Evolutionary conservation across 1,140 invertebrate species (phyloP).

Genomic region (Acyrthosiphon pisum): DNA sequence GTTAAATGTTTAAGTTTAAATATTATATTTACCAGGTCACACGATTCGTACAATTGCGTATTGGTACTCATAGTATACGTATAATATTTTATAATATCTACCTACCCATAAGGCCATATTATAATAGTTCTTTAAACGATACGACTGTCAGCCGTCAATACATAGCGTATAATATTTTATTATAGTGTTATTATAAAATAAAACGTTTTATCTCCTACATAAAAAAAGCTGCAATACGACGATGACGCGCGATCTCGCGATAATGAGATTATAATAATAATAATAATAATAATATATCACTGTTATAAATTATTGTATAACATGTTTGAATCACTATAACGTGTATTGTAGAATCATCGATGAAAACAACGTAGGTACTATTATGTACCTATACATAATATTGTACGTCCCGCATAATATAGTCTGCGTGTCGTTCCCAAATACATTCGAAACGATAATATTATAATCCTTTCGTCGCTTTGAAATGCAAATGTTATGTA

Average conservation of each 20-base stretch:
- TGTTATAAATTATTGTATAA: not conserved
- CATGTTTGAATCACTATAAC: not conserved
- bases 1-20: not conserved
- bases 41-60: not conserved
- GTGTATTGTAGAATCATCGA: not conserved
- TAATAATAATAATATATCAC: not conserved
- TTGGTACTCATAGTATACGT: not conserved
- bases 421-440: not conserved
- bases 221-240: not conserved
- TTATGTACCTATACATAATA: not conserved
- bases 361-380: not conserved
- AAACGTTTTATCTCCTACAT: not conserved
- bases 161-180: too few relatives aligned
- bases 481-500: slow-evolving; percentile 25
- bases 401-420: not conserved
- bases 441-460: not conserved
- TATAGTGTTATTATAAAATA: not conserved
- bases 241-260: not conserved
- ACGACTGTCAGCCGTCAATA: not conserved
- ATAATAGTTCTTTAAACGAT: not conserved
- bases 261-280: slow-evolving; percentile 9
- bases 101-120: not conserved
- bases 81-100: not conserved
- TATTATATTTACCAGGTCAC: not conserved
- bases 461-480: slow-evolving; percentile 32